These are phyloP conservation scores for Ammospiza caudacuta DNA, from an alignment of 2,113 vertebrate species.

Conservation along the genomic window DNA sequence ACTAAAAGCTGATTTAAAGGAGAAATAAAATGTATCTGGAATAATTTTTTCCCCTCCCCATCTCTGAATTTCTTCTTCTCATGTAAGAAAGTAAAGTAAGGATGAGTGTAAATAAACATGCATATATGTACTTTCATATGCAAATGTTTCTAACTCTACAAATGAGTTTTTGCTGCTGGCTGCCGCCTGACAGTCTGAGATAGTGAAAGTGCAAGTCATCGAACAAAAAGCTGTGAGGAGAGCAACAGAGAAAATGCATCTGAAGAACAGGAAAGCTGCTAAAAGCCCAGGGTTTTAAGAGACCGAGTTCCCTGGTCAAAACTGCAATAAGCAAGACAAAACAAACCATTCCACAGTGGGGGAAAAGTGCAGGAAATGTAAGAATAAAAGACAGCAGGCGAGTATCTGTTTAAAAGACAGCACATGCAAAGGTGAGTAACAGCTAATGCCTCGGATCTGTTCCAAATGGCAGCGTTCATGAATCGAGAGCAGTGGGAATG, in stretches of 20 bases:
- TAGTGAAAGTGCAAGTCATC: slow-evolving; percentile 69
- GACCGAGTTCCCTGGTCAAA: neutral
- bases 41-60: neutral
- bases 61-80: neutral
- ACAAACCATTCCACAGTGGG: neutral
- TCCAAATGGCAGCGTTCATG: slow-evolving; percentile 45
- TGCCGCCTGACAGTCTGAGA: slow-evolving; percentile 50
- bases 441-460: slow-evolving; percentile 48
- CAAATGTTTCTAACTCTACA: slow-evolving; percentile 36
- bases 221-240: slow-evolving; percentile 21
- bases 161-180: slow-evolving; percentile 33
- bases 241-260: slow-evolving; percentile 11
- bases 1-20: neutral
- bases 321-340: slow-evolving; percentile 29
- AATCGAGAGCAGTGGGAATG: slow-evolving; percentile 56
- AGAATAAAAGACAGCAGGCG: slow-evolving; percentile 10
- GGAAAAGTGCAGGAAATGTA: slow-evolving; percentile 17
- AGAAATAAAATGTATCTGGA: neutral
- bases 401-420: slow-evolving; percentile 6
- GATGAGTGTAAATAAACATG: neutral
- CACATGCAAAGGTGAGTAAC: slow-evolving; percentile 52
- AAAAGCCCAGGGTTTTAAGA: neutral
- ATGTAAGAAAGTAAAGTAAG: neutral
- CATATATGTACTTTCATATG: slow-evolving; percentile 24
- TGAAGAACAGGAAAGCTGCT: slow-evolving; percentile 24